These are phyloP conservation scores for Lagenorhynchus albirostris DNA, from an alignment of 2,113 vertebrate genomes.

Conservation along the genomic window DNA sequence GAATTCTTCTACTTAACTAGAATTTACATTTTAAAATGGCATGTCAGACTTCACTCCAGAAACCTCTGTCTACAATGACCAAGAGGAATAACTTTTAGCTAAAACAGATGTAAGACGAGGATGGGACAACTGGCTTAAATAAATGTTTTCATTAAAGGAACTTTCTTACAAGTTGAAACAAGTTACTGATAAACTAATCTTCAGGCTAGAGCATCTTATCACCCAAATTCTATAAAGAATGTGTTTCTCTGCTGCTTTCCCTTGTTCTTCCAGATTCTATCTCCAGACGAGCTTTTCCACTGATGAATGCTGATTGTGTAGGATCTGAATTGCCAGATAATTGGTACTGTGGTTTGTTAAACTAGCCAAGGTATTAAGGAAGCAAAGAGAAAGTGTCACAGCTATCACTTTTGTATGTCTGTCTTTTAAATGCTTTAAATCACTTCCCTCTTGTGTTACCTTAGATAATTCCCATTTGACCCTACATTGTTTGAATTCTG, in stretches of 20 bases:
- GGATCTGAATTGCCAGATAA: neutral
- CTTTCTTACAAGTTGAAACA: neutral
- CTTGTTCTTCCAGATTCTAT: neutral
- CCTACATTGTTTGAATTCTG: neutral
- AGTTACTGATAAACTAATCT: conserved; percentile 17
- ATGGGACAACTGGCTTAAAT: neutral
- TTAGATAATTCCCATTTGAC: neutral
- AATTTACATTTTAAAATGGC: neutral
- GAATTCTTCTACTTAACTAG: conserved; percentile 22
- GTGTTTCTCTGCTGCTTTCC: neutral
- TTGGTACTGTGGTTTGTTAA: conserved; percentile 36
- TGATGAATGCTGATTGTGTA: neutral
- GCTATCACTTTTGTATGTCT: neutral
- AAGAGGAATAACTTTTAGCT: neutral
- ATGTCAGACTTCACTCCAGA: neutral
- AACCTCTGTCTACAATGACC: neutral
- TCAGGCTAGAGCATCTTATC: neutral
- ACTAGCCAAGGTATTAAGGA: neutral
- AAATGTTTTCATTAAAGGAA: neutral
- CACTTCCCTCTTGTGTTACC: neutral
- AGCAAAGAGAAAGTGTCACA: neutral
- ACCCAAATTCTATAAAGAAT: neutral
- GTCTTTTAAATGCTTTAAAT: neutral
- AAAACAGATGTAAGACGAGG: neutral
- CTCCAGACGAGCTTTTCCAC: neutral